Evolutionary conservation across 1,140 invertebrate genomes (phyloP), one percentile per base, ranked within the genome.

Genomic region (Dinothrombium tinctorium): DNA sequence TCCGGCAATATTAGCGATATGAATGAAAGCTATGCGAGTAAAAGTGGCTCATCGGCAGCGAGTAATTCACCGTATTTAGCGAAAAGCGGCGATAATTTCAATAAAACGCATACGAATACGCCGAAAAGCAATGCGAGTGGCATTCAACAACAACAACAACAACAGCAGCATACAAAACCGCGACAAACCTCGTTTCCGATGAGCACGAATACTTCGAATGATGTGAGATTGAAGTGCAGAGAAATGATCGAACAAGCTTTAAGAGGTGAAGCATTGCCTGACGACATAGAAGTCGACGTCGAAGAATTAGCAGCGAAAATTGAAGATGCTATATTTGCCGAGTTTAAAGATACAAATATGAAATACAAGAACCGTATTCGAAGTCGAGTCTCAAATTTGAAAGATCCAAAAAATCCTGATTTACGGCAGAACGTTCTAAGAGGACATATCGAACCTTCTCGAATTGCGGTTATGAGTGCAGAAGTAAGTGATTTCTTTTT

Each of bases 311-410:
- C 57, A 33, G 55, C 51, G 17, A 42, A 53, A 33, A 61, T 69
- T 48, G 66, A 68, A 52, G 59, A 63, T 45, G 33, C 32, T 46
- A 44, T 55, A 56, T 94, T 69, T 61, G 62, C 68, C 43, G 86
- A 94, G 62, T 92, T 95, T 53, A 83, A 73, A 57, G 86, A 90
- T 56, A 94, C 87, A 37, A 83, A 90, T 50, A 80, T 76, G 66
- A 73, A 83, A 59, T 99, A 99, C 59, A 96, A 89, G 62, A 92
- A 94, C 54, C 71, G 89, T 51, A 70, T 98, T 32, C 64, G 94
- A 40, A 95, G 87, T 49, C 65, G 92, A 54, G 78, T 98, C 41
- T 75, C 87, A 19, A 98, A 98, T 62, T 59, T 98, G 7, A 87
- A 87, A 44, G 92, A 99, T 60, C 55, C 64, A 0, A 96, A 96